Evolutionary conservation across 2,888 invertebrate species (phyloP).

Genomic region (Leptinotarsa tumamoca): DNA sequence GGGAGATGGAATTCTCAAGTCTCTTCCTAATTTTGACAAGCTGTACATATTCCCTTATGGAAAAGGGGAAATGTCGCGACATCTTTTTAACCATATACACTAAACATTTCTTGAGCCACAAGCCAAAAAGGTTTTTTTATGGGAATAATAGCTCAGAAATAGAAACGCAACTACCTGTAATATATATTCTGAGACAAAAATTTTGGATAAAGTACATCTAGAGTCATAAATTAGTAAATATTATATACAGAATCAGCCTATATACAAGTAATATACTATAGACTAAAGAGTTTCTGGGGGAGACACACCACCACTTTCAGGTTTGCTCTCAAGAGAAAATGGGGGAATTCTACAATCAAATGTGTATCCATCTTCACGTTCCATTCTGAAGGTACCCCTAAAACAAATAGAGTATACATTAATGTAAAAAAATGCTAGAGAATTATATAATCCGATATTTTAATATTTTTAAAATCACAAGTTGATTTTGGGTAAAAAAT

Average conservation of each 20-base stretch:
- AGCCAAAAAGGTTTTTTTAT: too few relatives aligned
- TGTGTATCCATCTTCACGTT: slow-evolving; percentile 94
- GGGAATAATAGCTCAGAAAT: too few relatives aligned
- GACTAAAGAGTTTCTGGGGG: slow-evolving; percentile 60
- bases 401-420: slow-evolving; percentile 46
- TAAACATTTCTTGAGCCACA: too few relatives aligned
- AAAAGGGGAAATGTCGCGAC: too few relatives aligned
- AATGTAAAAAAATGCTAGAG: background rate
- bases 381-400: slow-evolving; percentile 97
- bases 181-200: background rate
- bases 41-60: too few relatives aligned
- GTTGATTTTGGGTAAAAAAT: too few relatives aligned
- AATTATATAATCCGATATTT: too few relatives aligned
- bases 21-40: too few relatives aligned
- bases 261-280: slow-evolving; percentile 30
- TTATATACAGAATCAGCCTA: slow-evolving; percentile 35
- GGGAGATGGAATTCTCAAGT: too few relatives aligned
- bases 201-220: slow-evolving; percentile 12
- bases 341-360: slow-evolving; percentile 99
- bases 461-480: background rate
- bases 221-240: slow-evolving; percentile 6
- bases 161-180: background rate
- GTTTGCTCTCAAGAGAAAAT: slow-evolving; percentile 95
- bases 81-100: too few relatives aligned
- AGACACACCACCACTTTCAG: slow-evolving; percentile 71